Percentiles rank a stretch among this genome's conserved stretches.
phyloP scores from a whole-genome alignment of 2,113 vertebrate genomes.

The Rhombomys opimus region DNA sequence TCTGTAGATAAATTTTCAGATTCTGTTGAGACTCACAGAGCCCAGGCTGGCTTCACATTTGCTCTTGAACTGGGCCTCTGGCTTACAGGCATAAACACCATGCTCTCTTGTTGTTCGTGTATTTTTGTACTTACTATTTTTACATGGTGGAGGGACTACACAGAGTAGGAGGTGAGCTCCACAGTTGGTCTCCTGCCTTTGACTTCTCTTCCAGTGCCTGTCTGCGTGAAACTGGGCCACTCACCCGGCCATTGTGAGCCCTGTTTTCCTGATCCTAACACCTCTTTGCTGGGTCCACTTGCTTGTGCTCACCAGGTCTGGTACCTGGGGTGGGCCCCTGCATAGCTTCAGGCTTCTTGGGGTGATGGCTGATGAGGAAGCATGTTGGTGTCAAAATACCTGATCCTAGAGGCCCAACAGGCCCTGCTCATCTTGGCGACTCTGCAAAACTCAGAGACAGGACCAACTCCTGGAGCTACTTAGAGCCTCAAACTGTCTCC shows the following conservation, averaged over 20 bases:
- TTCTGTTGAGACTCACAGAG: neutral
- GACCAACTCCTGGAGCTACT: neutral
- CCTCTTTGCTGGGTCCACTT: neutral
- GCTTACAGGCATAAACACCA: neutral
- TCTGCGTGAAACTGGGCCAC: neutral
- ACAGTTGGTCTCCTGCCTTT: neutral
- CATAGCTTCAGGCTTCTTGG: neutral
- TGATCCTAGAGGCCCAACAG: neutral
- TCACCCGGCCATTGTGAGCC: neutral
- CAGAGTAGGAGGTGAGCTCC: neutral
- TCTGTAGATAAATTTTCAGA: neutral
- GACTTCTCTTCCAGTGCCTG: neutral
- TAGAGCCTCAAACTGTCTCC: neutral
- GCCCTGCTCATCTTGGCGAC: neutral
- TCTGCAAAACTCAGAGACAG: conserved; percentile 8
- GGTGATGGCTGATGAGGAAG: neutral
- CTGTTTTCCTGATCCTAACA: neutral
- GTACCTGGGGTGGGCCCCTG: no score
- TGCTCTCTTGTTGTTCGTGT: neutral
- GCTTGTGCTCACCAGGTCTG: neutral
- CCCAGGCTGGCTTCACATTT: neutral
- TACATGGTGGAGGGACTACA: neutral
- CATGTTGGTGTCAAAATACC: neutral
- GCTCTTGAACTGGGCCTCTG: neutral
- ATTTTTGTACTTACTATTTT: neutral